Evolutionary conservation across 1,140 invertebrate genomes (phyloP).

Genomic region (Meloidogyne exigua): DNA sequence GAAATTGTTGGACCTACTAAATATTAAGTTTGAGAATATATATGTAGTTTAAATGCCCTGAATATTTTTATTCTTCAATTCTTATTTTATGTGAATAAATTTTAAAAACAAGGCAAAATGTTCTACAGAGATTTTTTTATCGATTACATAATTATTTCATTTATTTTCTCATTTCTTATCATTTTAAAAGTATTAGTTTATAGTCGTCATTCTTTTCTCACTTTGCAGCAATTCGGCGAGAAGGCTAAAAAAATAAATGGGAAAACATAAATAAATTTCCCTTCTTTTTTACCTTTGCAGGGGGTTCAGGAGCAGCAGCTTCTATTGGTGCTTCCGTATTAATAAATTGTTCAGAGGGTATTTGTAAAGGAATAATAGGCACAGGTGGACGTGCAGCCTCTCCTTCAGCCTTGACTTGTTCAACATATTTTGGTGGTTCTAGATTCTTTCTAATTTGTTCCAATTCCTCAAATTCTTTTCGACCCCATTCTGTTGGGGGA

Average conservation of each 20-base stretch:
- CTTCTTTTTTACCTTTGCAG: slow-evolving; percentile 18
- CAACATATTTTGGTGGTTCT: slow-evolving; percentile 61
- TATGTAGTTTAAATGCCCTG: background rate
- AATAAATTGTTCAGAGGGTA: slow-evolving; percentile 39
- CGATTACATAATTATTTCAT: background rate
- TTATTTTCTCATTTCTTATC: slow-evolving; percentile 9
- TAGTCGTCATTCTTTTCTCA: background rate
- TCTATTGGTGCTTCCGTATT: slow-evolving; percentile 7
- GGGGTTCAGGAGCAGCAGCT: slow-evolving; percentile 26
- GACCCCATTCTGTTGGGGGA: slow-evolving; percentile 54
- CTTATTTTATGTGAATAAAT: background rate
- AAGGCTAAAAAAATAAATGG: slow-evolving; percentile 11
- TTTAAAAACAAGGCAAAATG: background rate
- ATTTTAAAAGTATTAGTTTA: background rate
- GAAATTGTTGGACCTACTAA: background rate
- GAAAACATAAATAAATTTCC: background rate
- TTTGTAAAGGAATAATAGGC: slow-evolving; percentile 66
- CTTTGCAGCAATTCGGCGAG: slow-evolving; percentile 11
- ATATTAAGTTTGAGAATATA: background rate
- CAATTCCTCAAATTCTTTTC: slow-evolving; percentile 54
- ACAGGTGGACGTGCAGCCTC: slow-evolving; percentile 66
- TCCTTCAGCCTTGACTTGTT: slow-evolving; percentile 55
- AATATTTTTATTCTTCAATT: background rate
- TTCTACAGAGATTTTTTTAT: background rate
- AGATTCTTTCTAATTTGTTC: slow-evolving; percentile 53